Evolutionary conservation across 2,113 vertebrate genomes (phyloP).

Genomic region (Numenius arquata): DNA sequence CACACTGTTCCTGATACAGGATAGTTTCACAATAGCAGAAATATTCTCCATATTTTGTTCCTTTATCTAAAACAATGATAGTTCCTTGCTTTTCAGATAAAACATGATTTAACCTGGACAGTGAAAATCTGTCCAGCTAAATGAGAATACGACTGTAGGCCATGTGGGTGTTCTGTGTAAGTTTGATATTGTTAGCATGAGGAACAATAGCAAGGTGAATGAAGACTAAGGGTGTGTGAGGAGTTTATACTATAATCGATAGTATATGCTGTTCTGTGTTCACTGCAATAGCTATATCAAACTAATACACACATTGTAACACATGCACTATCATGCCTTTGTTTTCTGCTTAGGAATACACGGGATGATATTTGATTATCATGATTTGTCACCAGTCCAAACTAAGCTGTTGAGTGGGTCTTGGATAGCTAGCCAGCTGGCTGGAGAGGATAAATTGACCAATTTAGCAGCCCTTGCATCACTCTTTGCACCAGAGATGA

Average conservation of each 20-base stretch:
- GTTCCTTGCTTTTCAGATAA: neutral
- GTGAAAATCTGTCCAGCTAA: neutral
- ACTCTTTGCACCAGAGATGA: neutral
- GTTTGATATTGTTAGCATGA: neutral
- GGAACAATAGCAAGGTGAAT: neutral
- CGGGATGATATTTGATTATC: neutral
- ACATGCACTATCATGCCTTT: neutral
- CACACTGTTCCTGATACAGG: no score
- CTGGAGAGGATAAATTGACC: neutral
- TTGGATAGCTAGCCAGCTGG: neutral
- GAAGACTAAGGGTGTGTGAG: neutral
- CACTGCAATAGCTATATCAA: neutral
- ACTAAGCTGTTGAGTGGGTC: neutral
- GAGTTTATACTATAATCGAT: neutral
- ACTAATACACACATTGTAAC: neutral
- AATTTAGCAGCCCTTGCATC: neutral
- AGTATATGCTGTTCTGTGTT: neutral
- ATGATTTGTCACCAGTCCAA: neutral
- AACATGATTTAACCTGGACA: neutral
- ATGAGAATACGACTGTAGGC: neutral
- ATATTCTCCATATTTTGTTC: neutral
- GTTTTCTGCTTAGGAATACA: neutral
- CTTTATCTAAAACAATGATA: neutral
- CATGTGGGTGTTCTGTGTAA: neutral
- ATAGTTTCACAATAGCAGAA: neutral